A percentile compares a stretch with the other conserved stretches of the same genome.
phyloP scores from a whole-genome alignment of 2,797 vertebrate species.

The Pangasius larnaudii region DNA sequence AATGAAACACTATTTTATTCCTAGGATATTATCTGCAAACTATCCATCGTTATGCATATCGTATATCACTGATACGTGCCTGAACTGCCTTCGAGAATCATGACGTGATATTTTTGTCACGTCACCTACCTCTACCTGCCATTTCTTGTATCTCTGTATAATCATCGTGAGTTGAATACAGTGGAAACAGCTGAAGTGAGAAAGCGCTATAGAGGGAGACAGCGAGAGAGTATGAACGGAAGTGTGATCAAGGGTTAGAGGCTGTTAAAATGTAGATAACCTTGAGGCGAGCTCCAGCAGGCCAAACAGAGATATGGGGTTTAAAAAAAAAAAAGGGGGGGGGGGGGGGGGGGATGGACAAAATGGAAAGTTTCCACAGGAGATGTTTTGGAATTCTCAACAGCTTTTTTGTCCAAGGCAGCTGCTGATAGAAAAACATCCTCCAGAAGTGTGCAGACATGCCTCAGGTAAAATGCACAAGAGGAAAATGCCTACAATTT shows the following conservation, averaged over 20 bases:
- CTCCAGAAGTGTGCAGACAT: background rate
- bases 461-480: background rate
- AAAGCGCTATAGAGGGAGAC: background rate
- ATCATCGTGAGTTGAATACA: background rate
- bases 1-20: background rate
- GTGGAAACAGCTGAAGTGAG: background rate
- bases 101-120: no score
- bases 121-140: background rate
- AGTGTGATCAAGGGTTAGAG: conserved; percentile 15
- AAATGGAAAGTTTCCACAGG: conserved; percentile 2
- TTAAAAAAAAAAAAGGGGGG: background rate
- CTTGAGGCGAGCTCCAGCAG: conserved; percentile 29
- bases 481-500: background rate
- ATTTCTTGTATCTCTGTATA: background rate
- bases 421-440: conserved; percentile 19
- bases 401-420: background rate
- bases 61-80: background rate
- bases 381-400: background rate
- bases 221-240: background rate
- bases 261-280: conserved; percentile 26
- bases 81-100: background rate
- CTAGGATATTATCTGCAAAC: background rate
- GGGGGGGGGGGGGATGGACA: background rate
- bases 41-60: background rate
- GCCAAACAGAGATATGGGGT: conserved; percentile 17